Base-by-base conservation (phyloP, 2,888 invertebrate species). In the Oscheius myriophilus region DNA sequence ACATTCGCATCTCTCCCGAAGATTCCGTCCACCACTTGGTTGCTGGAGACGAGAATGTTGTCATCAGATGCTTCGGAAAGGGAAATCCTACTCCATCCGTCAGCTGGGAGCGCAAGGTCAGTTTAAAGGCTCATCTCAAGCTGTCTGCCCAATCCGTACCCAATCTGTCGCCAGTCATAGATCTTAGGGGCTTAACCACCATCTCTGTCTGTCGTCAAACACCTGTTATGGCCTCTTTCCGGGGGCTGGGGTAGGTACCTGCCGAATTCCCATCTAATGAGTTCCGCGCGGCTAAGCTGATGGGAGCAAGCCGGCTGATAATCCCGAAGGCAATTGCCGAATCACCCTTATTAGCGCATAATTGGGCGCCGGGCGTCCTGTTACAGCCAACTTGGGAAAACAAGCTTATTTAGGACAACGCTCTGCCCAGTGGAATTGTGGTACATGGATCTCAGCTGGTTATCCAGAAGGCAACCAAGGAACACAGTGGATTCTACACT, bases 41-140 rank as follows among this genome's bases (percentile, higher is more conserved):
- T 12, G 71, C 71, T 26, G 78, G 75, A 11, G 75, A 78, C 33
- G 69, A 66, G 53, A 78, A 75, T 25, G 54, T 75, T 46, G 72
- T 78, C 41, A 58, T 82, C 51, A 65, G 72, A 23, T 83, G 83
- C 73, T 57, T 70, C 42, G 80, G 72, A n/a, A 76, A 75, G 26
- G 83, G 82, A 67, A 81, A 82, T 52, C 83, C 83, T 33, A 70
- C 69, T 23, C 83, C 83, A 26, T 67, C 63, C 23, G 67, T 83
- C 14, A 62, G 70, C 23, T 83, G 83, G 79, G 73, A 72, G 49
- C 61, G 69, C 71, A 73, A 70, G 73, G 75, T 75, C 63, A 54
- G 61, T 33, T 33, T 54, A 45, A 25, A 21, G 42, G 51, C 70
- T 46, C 9, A 26, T 43, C 16, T 43, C 18, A 49, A 18, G 26